Evolutionary conservation across 2,888 invertebrate species (phyloP), one percentile per base, ranked within the genome.

Genomic region (Drosophila macrospina): DNA sequence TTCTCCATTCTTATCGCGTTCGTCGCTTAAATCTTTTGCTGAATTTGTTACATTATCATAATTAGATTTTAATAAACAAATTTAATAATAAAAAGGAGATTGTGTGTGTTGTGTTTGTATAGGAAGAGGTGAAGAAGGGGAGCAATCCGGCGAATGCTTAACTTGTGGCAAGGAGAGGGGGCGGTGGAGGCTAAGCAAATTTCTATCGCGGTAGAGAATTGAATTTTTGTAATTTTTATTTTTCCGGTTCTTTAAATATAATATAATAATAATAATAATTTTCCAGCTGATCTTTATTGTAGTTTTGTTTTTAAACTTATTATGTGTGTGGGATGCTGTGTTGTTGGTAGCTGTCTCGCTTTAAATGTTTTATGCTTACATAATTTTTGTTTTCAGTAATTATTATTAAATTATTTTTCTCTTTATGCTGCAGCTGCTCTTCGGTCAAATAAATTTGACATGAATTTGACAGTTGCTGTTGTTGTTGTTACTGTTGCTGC

Each of bases 221-320:
- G 74, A 86, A 86, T 83, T 83, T 83, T 84, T 86, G 79, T 84
- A 86, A 74, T 81, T 83, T 83, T 83, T 83, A 81, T 83, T 83
- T 87, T 88, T 87, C 86, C 80, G 84, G 86, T 84, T 89, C 82
- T 86, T 89, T 89, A 88, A 83, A 83, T 83, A 83, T 83, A 83
- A 86, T 83, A 83, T 81, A 81, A 86, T 83, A 83, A 83, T 81
- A 85, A 82, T 86, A 83, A 83, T 83, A 82, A 82, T 89, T 89
- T 80, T 88, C 86, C 87, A 89, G 84, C 86, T 82, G 83, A 78
- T 82, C 69, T 86, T 83, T 83, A 80, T 83, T 82, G 82, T 80
- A 79, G 85, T 75, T 85, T 74, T 88, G 73, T 82, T 80, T 88
- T 89, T 89, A 84, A 86, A 88, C 87, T 90, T 89, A 89, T 87